These are phyloP conservation scores for Ammodramus savannarum DNA, from an alignment of 2,113 vertebrate genomes.

Conservation along the genomic window DNA sequence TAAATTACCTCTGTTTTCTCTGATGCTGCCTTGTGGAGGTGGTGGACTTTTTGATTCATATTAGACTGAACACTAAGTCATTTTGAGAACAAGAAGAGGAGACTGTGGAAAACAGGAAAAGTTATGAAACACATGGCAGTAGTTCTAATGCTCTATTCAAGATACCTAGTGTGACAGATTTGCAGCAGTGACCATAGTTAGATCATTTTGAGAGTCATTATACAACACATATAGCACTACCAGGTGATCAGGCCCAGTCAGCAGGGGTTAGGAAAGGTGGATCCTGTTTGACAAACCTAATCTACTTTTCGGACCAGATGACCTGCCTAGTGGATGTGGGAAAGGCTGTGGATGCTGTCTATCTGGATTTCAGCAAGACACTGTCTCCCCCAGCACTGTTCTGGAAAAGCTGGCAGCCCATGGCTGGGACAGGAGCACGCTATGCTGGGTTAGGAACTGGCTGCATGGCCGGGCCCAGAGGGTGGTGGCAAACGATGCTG, in stretches of 20 bases:
- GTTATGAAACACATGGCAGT: neutral
- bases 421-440: neutral
- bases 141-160: neutral
- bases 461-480: rapidly evolving
- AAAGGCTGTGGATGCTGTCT: neutral
- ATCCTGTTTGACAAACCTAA: neutral
- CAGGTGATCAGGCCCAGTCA: neutral
- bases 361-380: neutral
- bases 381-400: neutral
- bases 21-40: neutral
- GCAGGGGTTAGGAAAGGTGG: neutral
- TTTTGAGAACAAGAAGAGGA: neutral
- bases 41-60: neutral
- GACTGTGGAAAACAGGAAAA: neutral
- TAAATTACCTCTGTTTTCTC: neutral
- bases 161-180: neutral
- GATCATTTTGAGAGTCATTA: neutral
- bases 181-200: neutral
- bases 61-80: neutral
- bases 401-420: neutral
- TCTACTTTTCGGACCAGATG: neutral
- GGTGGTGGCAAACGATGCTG: rapidly evolving
- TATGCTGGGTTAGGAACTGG: neutral
- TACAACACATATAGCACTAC: no score
- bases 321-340: rapidly evolving